Conservation (phyloP, 2,797 vertebrate genomes). For the Cossypha polioptera region DNA sequence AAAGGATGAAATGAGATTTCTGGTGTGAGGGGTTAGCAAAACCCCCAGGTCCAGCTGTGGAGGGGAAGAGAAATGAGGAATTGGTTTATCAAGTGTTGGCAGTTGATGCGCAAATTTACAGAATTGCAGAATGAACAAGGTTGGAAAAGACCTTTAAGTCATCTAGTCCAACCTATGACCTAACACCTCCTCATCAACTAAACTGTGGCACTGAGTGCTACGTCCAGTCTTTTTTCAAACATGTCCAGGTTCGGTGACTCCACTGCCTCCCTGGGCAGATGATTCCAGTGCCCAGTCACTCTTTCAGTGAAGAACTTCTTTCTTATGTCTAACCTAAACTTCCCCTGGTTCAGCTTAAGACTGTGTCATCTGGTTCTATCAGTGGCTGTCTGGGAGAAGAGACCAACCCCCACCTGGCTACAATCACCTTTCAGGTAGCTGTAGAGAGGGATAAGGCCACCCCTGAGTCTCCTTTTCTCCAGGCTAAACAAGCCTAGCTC, state of each 20-base stretch:
- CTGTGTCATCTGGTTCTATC: too few species aligned
- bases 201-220: not conserved
- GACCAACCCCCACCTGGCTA: too few species aligned
- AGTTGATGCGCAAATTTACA: not conserved
- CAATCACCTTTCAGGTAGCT: too few species aligned
- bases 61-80: not conserved
- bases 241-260: fast-evolving
- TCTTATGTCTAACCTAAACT: too few species aligned
- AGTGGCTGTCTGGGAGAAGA: too few species aligned
- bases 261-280: not conserved
- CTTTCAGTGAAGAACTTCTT: too few species aligned
- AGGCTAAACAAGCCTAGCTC: not conserved
- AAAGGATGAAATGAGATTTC: not conserved
- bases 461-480: too few species aligned
- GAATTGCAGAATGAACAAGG: not conserved
- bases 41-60: not conserved
- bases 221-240: not conserved
- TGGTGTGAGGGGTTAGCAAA: not conserved
- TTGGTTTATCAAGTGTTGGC: fast-evolving
- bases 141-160: not conserved
- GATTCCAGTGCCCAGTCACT: not conserved
- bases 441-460: too few species aligned
- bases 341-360: too few species aligned
- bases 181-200: not conserved
- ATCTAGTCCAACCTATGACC: not conserved